Evolutionary conservation across 2,888 invertebrate genomes (phyloP), one percentile per base, ranked within the genome.

Genomic region (Acleris emargana): DNA sequence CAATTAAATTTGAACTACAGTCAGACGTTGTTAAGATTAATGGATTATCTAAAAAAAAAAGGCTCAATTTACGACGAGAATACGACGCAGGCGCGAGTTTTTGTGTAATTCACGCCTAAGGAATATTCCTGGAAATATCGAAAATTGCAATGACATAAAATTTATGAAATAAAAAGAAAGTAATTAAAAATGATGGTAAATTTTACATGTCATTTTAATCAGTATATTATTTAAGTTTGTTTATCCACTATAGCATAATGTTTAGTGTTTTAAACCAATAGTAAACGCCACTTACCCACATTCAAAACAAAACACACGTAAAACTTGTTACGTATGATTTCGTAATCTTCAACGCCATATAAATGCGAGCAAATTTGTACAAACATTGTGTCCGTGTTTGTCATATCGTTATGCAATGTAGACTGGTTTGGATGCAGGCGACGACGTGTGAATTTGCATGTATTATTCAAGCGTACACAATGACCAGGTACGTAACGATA

Each of bases 391-490:
- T 55, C 60, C 60, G 50, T 22, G 38, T 32, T 57, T 58, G 58
- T 50, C 51, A 51, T 42, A 51, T n/a, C 9, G 22, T 51, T 59
- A 17, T 22, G 51, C 32, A 59, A 59, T 22, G n/a, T 20, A 50
- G 32, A 25, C 60, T 50, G 43, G n/a, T 60, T 64, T 55, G 20
- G 11, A 64, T 38, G 64, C 59, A 55, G 50, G 55, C 6, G 17
- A 43, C 55, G 64, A 64, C 17, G 60, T 60, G 64, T 64, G 64
- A 64, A 64, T 45, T 49, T 50, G 43, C 59, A 50, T 60, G 64
- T 55, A 60, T 63, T 64, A 64, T 64, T 60, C 54, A 51, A 55
- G 50, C 32, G 28, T 50, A 60, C 22, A 54, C 60, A 64, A 55
- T 55, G 16, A 13, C 25, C 1, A 32, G 32, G 9, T 28, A 38